These are phyloP conservation scores for Magallana nippona DNA, from an alignment of 2,888 invertebrate genomes.

Conservation along the genomic window DNA sequence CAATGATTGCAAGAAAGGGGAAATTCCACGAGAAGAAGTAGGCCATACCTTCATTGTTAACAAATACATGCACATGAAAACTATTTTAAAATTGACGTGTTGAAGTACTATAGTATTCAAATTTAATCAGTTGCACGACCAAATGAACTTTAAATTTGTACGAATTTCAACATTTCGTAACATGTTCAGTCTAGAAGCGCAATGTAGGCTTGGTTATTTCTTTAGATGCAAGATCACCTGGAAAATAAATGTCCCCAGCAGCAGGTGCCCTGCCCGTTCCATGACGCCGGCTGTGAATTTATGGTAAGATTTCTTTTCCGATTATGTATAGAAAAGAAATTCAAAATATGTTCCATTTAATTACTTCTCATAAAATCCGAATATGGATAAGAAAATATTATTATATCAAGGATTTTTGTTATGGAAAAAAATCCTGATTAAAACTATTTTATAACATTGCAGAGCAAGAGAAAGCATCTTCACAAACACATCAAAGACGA, in stretches of 20 bases:
- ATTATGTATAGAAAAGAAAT: no score
- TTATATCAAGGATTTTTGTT: no score
- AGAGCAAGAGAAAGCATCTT: conserved; percentile 73
- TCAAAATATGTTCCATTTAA: no score
- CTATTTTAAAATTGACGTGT: no score
- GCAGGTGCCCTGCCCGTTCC: conserved; percentile 69
- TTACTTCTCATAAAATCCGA: no score
- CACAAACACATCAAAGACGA: conserved; percentile 78
- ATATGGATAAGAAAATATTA: no score
- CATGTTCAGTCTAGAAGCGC: background rate
- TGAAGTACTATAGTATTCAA: no score
- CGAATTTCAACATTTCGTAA: background rate
- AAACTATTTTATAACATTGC: conserved; percentile 15
- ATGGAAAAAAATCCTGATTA: no score
- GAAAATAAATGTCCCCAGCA: conserved; percentile 68
- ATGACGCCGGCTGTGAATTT: conserved; percentile 66
- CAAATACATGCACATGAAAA: no score
- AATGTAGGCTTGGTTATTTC: no score
- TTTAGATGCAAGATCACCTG: conserved; percentile 64
- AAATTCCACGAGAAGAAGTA: conserved; percentile 66
- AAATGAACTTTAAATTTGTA: no score
- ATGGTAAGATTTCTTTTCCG: conserved; percentile 48
- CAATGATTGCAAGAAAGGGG: conserved; percentile 67
- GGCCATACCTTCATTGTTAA: background rate
- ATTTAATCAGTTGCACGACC: no score